These are phyloP conservation scores for Elgaria multicarinata DNA, from an alignment of 2,113 vertebrate genomes.

Conservation along the genomic window DNA sequence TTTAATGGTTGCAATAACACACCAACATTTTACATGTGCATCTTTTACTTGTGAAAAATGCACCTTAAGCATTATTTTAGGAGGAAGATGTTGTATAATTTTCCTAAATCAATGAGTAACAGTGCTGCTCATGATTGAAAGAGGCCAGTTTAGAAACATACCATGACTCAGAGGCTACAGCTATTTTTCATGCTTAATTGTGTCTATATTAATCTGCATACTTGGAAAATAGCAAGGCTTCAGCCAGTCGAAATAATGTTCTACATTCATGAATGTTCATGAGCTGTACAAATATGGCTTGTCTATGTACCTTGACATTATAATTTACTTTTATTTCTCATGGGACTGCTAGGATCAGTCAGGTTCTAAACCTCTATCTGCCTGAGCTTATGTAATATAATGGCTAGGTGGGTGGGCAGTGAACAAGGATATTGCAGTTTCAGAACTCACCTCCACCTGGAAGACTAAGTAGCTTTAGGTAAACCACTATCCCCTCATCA, in stretches of 20 bases:
- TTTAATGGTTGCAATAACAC: not conserved
- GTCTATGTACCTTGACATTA: not conserved
- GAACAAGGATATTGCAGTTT: not conserved
- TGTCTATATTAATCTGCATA: not conserved
- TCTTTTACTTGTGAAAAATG: too few relatives aligned
- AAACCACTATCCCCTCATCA: not conserved
- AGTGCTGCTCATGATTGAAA: not conserved
- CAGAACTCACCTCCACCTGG: not conserved
- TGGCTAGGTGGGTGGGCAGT: too few relatives aligned
- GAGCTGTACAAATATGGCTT: not conserved
- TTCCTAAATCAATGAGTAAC: not conserved
- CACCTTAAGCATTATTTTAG: not conserved
- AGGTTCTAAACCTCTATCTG: not conserved
- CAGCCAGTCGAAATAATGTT: not conserved
- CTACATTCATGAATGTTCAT: not conserved
- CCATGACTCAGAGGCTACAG: not conserved
- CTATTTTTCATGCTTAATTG: not conserved
- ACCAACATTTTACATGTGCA: too few relatives aligned
- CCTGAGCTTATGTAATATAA: too few relatives aligned
- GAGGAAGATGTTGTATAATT: not conserved
- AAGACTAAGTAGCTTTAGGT: not conserved
- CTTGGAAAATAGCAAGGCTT: not conserved
- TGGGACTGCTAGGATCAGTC: not conserved
- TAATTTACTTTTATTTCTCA: not conserved
- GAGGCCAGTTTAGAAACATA: not conserved